Evolutionary conservation across 2,797 vertebrate genomes (phyloP).

Genomic region (Nyctalus aviator): DNA sequence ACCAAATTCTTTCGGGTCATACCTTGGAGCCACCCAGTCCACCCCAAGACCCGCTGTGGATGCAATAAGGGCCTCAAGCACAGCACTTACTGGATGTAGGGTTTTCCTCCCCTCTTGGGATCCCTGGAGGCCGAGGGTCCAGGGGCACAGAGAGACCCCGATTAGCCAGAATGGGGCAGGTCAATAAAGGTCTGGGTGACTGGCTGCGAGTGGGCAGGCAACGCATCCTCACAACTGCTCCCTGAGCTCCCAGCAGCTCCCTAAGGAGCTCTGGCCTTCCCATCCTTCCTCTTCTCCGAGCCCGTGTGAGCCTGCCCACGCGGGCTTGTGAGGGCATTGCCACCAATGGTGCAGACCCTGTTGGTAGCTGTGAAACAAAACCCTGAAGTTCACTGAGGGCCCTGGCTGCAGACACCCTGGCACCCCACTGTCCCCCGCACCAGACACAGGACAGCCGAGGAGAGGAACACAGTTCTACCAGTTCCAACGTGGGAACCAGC

Average conservation of each 20-base stretch:
- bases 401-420: background rate
- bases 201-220: too few relatives aligned
- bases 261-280: background rate
- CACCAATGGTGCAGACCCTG: accelerated
- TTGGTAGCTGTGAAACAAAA: background rate
- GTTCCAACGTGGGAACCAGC: background rate
- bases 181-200: background rate
- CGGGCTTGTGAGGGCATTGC: too few relatives aligned
- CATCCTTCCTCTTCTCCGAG: background rate
- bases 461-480: background rate
- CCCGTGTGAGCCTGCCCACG: accelerated
- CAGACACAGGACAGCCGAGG: accelerated
- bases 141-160: background rate
- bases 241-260: background rate
- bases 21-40: accelerated
- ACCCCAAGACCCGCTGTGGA: background rate
- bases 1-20: accelerated
- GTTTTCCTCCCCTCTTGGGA: background rate
- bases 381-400: accelerated
- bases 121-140: too few relatives aligned
- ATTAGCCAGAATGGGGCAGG: background rate
- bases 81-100: accelerated
- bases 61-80: background rate
- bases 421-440: background rate
- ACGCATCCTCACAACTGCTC: accelerated